phyloP scores from a whole-genome alignment of 2,113 vertebrate species.

The Gallinago jamesoni region DNA sequence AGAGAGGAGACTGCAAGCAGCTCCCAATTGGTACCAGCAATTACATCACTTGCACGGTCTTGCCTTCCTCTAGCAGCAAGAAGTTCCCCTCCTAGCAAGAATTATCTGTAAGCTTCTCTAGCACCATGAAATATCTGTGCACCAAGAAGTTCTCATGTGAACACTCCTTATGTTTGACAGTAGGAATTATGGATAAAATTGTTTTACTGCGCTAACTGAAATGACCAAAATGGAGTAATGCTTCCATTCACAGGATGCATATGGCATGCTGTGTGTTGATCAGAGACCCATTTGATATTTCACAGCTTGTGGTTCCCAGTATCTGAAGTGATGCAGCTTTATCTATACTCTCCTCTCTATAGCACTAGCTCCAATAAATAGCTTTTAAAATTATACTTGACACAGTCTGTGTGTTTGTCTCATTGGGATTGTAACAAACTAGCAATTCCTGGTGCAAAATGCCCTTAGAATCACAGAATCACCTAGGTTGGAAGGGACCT shows the following conservation, averaged over 20 bases:
- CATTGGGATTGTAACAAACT: background rate
- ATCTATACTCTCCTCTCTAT: background rate
- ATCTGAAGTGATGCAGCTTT: background rate
- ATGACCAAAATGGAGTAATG: background rate
- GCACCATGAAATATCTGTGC: background rate
- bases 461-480: no score
- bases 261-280: background rate
- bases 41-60: background rate
- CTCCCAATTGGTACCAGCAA: background rate
- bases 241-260: background rate
- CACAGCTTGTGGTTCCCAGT: background rate
- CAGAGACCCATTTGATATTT: background rate
- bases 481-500: no score
- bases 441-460: background rate
- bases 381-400: background rate
- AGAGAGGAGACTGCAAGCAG: background rate
- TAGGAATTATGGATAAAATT: background rate
- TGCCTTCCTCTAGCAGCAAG: background rate
- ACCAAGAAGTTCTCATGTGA: background rate
- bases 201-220: background rate
- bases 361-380: background rate
- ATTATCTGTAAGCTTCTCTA: background rate
- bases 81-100: background rate
- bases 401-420: background rate
- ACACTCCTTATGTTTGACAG: background rate